phyloP scores from a whole-genome alignment of 2,888 invertebrate species.

The Hydropsyche betteni region DNA sequence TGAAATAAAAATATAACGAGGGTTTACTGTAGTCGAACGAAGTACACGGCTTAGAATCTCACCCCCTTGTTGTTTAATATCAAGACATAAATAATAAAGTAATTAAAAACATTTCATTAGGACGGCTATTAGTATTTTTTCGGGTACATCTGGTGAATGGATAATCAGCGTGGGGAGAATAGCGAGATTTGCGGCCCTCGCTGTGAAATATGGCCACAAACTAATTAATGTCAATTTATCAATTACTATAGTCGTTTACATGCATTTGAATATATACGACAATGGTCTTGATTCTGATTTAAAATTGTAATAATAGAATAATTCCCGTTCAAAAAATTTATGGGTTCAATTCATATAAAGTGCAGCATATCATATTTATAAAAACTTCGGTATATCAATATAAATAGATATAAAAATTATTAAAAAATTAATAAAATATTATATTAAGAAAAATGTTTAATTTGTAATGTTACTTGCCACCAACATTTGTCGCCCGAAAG shows the following conservation, averaged over 20 bases:
- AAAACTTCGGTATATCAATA: too few relatives aligned
- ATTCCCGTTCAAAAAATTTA: too few relatives aligned
- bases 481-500: conserved; percentile 33
- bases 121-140: conserved; percentile 50
- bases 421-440: too few relatives aligned
- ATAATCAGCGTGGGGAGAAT: conserved; percentile 30
- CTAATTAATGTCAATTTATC: conserved; percentile 40
- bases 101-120: conserved; percentile 52
- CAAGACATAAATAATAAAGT: conserved; percentile 51
- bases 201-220: conserved; percentile 27
- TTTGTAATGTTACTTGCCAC: conserved; percentile 30
- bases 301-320: too few relatives aligned
- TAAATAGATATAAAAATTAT: too few relatives aligned
- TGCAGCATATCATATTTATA: too few relatives aligned
- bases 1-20: too few relatives aligned
- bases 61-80: conserved; percentile 47
- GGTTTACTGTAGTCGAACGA: conserved; percentile 14
- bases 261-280: too few relatives aligned
- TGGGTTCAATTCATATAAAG: too few relatives aligned
- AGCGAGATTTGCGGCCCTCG: conserved; percentile 36
- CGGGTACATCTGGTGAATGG: conserved; percentile 49
- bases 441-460: not conserved
- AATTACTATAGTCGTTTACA: conserved; percentile 15
- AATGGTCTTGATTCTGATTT: too few relatives aligned
- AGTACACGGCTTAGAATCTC: conserved; percentile 37